Conservation (phyloP, 2,113 vertebrate species). For the Upupa epops region DNA sequence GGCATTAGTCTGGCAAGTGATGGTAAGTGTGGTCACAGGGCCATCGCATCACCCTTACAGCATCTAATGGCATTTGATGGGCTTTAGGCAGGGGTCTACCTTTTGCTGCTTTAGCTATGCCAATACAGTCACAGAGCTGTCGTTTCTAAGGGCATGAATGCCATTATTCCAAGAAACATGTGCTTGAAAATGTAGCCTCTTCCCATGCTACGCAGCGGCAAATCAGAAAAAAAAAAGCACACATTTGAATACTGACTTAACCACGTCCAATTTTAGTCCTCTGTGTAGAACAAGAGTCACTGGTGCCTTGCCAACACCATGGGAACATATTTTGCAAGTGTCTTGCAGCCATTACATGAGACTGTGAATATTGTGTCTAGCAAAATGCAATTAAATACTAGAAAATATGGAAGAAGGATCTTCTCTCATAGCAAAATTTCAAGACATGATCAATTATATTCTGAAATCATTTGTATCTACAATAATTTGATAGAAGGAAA, state of each 20-base stretch:
- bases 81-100: background rate
- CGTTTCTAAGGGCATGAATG: background rate
- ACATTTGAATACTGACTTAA: background rate
- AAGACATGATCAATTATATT: background rate
- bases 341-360: background rate
- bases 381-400: background rate
- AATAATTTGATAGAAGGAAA: background rate
- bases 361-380: background rate
- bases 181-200: background rate
- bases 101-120: background rate
- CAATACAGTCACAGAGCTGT: background rate
- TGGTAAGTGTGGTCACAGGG: background rate
- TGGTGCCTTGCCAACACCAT: background rate
- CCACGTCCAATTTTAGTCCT: background rate
- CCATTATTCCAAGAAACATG: background rate
- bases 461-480: background rate
- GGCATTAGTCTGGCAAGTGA: background rate
- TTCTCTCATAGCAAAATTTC: background rate
- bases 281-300: background rate
- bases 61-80: background rate
- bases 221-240: rapidly evolving
- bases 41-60: background rate
- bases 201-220: background rate
- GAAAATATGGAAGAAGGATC: background rate
- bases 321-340: background rate